Conservation (phyloP, 2,888 invertebrate species). For the Latrodectus hesperus region DNA sequence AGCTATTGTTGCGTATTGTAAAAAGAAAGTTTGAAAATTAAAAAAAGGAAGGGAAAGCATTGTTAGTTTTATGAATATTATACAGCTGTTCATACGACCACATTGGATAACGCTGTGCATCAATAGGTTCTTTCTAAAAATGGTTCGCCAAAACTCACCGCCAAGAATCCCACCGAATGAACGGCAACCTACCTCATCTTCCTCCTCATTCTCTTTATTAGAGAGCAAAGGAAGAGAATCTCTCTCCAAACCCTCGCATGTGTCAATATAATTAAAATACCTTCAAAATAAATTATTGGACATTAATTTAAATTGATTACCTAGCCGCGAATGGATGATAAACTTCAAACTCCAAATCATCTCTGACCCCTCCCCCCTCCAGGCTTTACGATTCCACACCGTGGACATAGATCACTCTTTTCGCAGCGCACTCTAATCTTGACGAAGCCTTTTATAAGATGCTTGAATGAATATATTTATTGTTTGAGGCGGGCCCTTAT, state of each 20-base stretch:
- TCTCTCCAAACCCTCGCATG: conserved; percentile 33
- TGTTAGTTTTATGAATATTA: no score
- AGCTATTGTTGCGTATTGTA: no score
- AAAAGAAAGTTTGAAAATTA: no score
- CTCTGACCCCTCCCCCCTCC: conserved; percentile 1
- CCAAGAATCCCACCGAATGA: conserved; percentile 14
- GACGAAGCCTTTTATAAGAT: background rate
- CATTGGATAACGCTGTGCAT: no score
- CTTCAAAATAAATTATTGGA: conserved; percentile 69
- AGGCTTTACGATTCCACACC: conserved; percentile 43
- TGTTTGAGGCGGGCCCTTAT: conserved; percentile 53
- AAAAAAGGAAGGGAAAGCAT: no score
- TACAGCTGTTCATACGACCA: no score
- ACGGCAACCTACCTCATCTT: conserved; percentile 47
- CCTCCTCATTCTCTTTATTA: conserved; percentile 60
- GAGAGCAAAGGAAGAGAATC: conserved; percentile 14
- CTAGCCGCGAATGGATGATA: conserved; percentile 49
- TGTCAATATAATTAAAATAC: conserved; percentile 70
- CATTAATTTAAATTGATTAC: conserved; percentile 69
- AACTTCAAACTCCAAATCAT: conserved; percentile 66
- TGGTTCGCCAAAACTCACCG: conserved; percentile 4
- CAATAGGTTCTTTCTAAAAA: background rate
- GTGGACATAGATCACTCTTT: conserved; percentile 33
- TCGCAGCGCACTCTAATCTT: background rate
- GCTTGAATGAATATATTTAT: conserved; percentile 41